Evolutionary conservation across 2,888 invertebrate genomes (phyloP), one percentile per base, ranked within the genome.

Genomic region (Diploptera punctata): DNA sequence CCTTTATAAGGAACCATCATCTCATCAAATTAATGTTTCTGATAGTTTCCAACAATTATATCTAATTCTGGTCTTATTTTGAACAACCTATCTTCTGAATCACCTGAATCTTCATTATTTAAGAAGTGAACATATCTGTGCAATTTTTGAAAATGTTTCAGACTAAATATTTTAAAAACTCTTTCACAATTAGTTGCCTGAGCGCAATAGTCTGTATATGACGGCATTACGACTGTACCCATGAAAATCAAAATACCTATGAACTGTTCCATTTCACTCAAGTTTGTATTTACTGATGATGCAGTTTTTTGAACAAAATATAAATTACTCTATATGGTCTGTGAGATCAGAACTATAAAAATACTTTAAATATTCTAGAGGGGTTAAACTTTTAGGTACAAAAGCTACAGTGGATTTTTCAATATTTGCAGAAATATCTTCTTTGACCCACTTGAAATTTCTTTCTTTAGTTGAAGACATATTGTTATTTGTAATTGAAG

Each of bases 251-350:
- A 2, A 18, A 61, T 19, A 1, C 38, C 2, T 18, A 18, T 9
- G 38, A 65, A 65, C 38, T 65, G 10, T 19, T 65, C 33, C 33
- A 65, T 65, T 65, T 43, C 43, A 38, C 43, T 21, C 18, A 13
- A 2, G 7, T 24, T 65, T n/a, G 65, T 65, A 13, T 65, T 18
- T 18, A 65, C 16, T 21, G 21, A 43, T 2, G 16, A 2, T 10
- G 38, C 38, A 16, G 65, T 65, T 43, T 43, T 18, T 65, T 3
- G 65, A 65, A 43, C 43, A 1, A 38, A 65, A 43, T 33, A 43
- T 3, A 65, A 31, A 31, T 65, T 65, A 21, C 38, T 43, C 65
- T 18, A 43, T 38, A 65, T 1, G 1, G 26, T 18, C 19, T 18
- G 38, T 43, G 19, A 65, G 24, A 33, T 43, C 65, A 2, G 18